These are phyloP conservation scores for Mus minutoides DNA, from an alignment of 2,797 vertebrate genomes.

Conservation along the genomic window DNA sequence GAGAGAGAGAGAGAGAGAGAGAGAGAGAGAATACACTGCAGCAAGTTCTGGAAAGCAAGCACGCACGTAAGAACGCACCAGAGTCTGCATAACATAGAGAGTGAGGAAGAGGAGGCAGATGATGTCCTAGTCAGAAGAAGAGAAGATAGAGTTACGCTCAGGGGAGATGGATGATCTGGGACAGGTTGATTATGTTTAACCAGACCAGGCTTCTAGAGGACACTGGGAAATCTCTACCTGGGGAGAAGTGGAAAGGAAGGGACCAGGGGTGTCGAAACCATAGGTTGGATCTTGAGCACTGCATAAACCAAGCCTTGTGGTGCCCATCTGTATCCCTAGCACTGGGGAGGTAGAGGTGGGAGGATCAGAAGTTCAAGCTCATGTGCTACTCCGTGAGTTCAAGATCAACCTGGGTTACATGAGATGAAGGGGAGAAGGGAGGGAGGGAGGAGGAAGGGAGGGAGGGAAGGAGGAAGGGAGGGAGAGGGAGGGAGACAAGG, in stretches of 20 bases:
- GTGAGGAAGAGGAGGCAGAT: neutral
- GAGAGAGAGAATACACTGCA: neutral
- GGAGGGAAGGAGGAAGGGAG: too few species aligned
- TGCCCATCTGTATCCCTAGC: neutral
- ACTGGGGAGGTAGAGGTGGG: neutral
- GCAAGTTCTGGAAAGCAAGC: neutral
- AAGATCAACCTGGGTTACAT: neutral
- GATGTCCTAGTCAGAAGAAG: neutral
- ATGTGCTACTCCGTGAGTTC: neutral
- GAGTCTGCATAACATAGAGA: neutral
- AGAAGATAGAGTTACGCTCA: neutral
- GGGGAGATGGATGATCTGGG: neutral
- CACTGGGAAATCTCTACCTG: neutral
- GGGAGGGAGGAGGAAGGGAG: too few species aligned
- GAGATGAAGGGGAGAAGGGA: neutral
- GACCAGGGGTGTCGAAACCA: neutral
- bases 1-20: too few species aligned
- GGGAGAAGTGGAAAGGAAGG: neutral
- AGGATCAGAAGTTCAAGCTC: neutral
- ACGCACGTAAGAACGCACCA: neutral
- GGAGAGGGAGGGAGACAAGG: neutral
- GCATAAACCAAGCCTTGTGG: neutral
- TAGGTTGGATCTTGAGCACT: neutral
- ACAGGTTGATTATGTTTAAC: neutral
- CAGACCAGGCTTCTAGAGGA: constrained; percentile 39